These are phyloP conservation scores for Ondatra zibethicus DNA, from an alignment of 2,113 vertebrate species.

Conservation along the genomic window DNA sequence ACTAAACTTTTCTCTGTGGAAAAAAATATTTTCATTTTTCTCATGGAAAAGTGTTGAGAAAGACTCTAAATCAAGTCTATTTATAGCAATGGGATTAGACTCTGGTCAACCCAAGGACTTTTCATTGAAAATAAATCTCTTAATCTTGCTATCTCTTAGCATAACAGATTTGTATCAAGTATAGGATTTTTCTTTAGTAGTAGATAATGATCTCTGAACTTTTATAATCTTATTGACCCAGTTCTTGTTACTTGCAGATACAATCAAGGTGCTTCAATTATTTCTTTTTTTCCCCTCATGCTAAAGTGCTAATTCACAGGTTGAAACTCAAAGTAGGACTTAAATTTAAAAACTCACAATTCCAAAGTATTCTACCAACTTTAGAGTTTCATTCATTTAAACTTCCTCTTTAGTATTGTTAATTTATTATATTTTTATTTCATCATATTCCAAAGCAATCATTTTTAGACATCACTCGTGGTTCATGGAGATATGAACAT, in stretches of 20 bases:
- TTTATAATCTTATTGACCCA: not conserved
- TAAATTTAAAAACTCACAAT: accelerated
- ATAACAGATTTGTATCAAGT: not conserved
- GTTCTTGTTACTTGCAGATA: not conserved
- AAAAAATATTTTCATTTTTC: not conserved
- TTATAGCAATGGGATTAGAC: not conserved
- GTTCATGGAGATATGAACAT: not conserved
- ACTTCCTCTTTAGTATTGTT: not conserved
- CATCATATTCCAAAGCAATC: not conserved
- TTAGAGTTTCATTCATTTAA: not conserved
- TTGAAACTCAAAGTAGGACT: not conserved
- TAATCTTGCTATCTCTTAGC: not conserved
- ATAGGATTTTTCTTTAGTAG: not conserved
- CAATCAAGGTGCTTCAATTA: not conserved
- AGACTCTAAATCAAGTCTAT: not conserved
- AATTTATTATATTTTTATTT: not conserved
- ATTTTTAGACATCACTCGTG: not conserved
- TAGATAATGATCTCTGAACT: not conserved
- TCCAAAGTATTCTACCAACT: not conserved
- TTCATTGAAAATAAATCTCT: not conserved
- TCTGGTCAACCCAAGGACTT: not conserved
- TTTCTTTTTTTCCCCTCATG: not conserved
- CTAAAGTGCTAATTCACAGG: not conserved
- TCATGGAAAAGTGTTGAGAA: not conserved
- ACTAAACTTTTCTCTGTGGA: not conserved